Evolutionary conservation across 2,797 vertebrate species (phyloP), one percentile per base, ranked within the genome.

Genomic region (Chromis chromis): DNA sequence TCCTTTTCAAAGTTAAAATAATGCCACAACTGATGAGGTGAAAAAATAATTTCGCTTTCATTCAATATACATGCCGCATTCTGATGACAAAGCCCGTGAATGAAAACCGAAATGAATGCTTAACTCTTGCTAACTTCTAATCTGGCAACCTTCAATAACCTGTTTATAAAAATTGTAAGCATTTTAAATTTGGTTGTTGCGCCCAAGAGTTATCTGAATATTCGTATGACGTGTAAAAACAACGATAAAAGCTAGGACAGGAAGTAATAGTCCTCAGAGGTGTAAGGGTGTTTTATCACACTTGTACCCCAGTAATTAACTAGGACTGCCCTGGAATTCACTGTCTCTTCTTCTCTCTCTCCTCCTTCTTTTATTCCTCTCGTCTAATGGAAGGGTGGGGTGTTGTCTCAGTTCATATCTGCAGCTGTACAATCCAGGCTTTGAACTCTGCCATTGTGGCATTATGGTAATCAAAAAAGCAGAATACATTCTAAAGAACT

Each of bases 301-400:
- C 78, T 81, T 83, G 76, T 83, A 88, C 83, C 81, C 85, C 77
- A 76, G 86, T 94, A 93, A 92, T 94, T 93, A 92, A 91, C 76
- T 60, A 76, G 74, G 87, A 89, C 83, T 88, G 81, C 86, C 86
- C 87, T 88, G 87, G 78, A 91, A 90, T 83, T 65, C 84, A 65
- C 62, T 72, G 65, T 78, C 74, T 84, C 65, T 74, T 78, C 79
- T 77, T 25, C 60, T 64, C 27, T 79, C 58, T 63, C 62, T 49
- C 39, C 31, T 50, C 70, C 53, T 69, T 56, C 59, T 62, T 50
- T 74, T 85, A 57, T 78, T 80, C 69, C 33, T 73, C 52, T 77
- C 33, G 56, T 71, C 77, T 76, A 65, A 74, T 49, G 53, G 60
- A 74, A 71, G 19, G 19, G 19, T 46, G 44, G 70, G 70, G 65